phyloP scores from a whole-genome alignment of 2,797 vertebrate species.

The Botia kubotai region DNA sequence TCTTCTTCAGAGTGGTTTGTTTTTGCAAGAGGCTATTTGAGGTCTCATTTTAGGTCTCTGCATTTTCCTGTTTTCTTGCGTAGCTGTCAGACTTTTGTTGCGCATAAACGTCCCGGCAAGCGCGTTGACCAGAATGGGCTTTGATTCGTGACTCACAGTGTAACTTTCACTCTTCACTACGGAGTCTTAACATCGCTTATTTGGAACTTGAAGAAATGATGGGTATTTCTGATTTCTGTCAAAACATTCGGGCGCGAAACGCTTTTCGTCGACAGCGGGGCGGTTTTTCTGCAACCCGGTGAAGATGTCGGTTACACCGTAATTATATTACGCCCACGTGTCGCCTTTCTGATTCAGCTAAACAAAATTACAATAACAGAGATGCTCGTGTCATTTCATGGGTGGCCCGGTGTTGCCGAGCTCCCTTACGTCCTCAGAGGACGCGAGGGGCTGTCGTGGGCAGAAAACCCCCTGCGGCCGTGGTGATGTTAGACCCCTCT shows the following conservation, averaged over 20 bases:
- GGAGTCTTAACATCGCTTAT: constrained; percentile 7
- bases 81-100: constrained; percentile 23
- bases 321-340: constrained; percentile 78
- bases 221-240: background rate
- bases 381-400: constrained; percentile 82
- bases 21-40: constrained; percentile 5
- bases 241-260: background rate
- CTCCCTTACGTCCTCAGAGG: constrained; percentile 60
- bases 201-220: background rate
- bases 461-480: constrained; percentile 59
- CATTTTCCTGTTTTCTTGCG: background rate
- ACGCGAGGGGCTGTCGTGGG: constrained; percentile 59
- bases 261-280: constrained; percentile 14
- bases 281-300: constrained; percentile 69
- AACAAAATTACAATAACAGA: constrained; percentile 80
- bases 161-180: constrained; percentile 9
- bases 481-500: background rate
- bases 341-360: constrained; percentile 76
- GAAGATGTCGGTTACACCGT: constrained; percentile 75
- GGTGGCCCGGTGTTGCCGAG: constrained; percentile 70
- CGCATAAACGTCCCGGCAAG: background rate
- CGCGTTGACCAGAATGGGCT: constrained; percentile 25
- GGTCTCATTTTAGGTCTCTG: background rate
- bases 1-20: background rate
- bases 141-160: background rate